These are phyloP conservation scores for Apogon talboti DNA, from an alignment of 2,797 vertebrate genomes.

Conservation along the genomic window DNA sequence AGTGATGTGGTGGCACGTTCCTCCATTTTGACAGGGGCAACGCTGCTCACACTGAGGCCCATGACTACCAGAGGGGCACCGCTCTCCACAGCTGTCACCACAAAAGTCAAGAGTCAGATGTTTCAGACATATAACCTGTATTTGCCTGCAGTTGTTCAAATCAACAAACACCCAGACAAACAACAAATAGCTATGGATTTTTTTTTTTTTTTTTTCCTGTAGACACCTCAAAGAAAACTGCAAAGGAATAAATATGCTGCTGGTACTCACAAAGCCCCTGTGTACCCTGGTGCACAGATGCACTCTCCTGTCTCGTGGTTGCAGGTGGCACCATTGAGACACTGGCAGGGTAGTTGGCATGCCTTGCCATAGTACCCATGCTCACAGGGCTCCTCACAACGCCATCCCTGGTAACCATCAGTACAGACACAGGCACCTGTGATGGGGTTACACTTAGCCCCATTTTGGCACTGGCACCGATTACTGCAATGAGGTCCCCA, in stretches of 20 bases:
- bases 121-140: conserved; percentile 17
- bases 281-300: conserved; percentile 95
- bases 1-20: conserved; percentile 96
- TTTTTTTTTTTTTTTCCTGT: background rate
- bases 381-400: conserved; percentile 95
- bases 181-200: background rate
- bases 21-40: conserved; percentile 97
- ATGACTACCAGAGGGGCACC: conserved; percentile 94
- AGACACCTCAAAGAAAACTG: conserved; percentile 13
- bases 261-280: conserved; percentile 94
- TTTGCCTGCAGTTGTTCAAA: conserved; percentile 22
- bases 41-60: conserved; percentile 95
- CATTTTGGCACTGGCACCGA: conserved; percentile 97
- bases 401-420: conserved; percentile 96
- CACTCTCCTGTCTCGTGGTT: conserved; percentile 95
- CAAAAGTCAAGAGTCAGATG: conserved; percentile 45
- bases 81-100: conserved; percentile 91
- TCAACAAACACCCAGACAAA: conserved; percentile 17
- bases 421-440: conserved; percentile 97
- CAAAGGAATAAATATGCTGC: conserved; percentile 25
- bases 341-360: conserved; percentile 95
- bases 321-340: conserved; percentile 94
- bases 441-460: conserved; percentile 98
- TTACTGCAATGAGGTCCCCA: conserved; percentile 99
- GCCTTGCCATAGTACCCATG: conserved; percentile 92